These are phyloP conservation scores for Myotis pilosus DNA, from an alignment of 2,797 vertebrate genomes.

Conservation along the genomic window DNA sequence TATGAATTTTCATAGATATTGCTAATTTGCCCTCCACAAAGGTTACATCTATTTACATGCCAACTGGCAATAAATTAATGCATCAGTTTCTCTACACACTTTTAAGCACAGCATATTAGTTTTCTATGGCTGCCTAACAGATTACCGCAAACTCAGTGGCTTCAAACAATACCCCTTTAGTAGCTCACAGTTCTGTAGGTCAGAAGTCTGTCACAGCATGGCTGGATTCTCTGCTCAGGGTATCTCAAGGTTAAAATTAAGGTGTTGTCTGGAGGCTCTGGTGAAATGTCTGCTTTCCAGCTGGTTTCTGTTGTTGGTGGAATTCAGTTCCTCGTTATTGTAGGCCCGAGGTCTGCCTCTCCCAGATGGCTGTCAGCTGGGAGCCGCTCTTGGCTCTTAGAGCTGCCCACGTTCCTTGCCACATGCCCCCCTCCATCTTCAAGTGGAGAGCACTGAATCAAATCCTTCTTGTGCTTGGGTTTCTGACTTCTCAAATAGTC, in stretches of 20 bases:
- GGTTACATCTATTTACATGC: neutral
- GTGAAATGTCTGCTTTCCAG: neutral
- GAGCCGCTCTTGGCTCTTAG: neutral
- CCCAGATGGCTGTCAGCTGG: neutral
- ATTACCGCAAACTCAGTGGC: constrained; percentile 15
- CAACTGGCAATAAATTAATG: constrained; percentile 2
- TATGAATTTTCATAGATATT: constrained; percentile 49
- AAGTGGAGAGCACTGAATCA: neutral
- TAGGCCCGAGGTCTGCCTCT: neutral
- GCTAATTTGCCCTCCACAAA: neutral
- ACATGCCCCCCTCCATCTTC: neutral
- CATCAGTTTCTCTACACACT: constrained; percentile 34
- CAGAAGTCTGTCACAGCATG: neutral
- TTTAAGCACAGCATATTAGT: constrained; percentile 47
- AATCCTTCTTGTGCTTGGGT: neutral
- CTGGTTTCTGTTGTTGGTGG: neutral
- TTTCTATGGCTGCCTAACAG: constrained; percentile 34
- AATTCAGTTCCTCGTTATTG: constrained; percentile 5
- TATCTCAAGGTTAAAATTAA: neutral
- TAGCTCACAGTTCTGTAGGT: constrained; percentile 4
- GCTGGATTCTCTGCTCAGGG: neutral
- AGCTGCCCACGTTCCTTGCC: neutral
- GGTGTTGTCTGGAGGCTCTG: neutral
- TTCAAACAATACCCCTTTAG: constrained; percentile 52
- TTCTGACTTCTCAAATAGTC: neutral